These are phyloP conservation scores for Brachynemurus nebulosus DNA, from an alignment of 2,888 invertebrate genomes.

Conservation along the genomic window DNA sequence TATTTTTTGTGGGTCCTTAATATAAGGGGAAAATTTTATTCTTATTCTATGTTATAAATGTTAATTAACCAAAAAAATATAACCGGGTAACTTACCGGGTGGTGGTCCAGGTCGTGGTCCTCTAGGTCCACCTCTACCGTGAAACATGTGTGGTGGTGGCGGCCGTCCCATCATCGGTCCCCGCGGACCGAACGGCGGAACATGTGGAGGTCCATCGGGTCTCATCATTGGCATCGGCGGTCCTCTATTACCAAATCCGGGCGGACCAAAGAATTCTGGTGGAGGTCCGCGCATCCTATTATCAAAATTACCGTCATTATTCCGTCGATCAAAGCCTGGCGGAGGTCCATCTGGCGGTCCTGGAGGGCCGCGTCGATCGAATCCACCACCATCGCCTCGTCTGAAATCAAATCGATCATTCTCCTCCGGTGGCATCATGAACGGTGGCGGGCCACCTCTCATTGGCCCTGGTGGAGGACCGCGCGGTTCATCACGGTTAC, in stretches of 20 bases:
- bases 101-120: conserved; percentile 17
- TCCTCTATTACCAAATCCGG: conserved; percentile 10
- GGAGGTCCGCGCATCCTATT: conserved; percentile 17
- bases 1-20: no score
- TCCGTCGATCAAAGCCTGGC: neutral
- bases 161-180: conserved; percentile 23
- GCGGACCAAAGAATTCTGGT: conserved; percentile 15
- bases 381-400: conserved; percentile 5
- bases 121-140: conserved; percentile 12
- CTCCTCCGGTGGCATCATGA: conserved; percentile 22
- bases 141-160: conserved; percentile 14
- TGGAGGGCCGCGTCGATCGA: conserved; percentile 6
- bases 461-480: conserved; percentile 17
- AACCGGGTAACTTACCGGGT: conserved; percentile 2
- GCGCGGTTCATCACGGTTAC: conserved; percentile 23
- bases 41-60: no score
- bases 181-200: conserved; percentile 17
- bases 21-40: no score
- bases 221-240: conserved; percentile 8
- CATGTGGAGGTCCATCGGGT: neutral
- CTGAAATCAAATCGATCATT: conserved; percentile 26
- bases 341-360: conserved; percentile 6
- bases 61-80: no score
- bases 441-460: neutral
- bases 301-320: neutral